Base-by-base conservation (phyloP, 2,888 invertebrate species). In the Hylaea fasciaria region DNA sequence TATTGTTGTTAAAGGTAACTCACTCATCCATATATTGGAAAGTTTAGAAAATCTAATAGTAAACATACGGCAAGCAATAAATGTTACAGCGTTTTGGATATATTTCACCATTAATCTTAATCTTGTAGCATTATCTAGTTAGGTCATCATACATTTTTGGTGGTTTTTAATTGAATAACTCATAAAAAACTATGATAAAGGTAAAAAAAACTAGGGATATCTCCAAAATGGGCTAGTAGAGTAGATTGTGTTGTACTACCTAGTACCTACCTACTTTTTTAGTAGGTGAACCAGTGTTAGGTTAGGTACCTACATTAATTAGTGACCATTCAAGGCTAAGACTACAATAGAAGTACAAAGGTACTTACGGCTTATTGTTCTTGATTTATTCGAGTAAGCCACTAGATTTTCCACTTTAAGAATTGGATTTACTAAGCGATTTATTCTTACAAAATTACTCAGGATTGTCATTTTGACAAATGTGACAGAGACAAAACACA, bases 391-490 rank as follows among this genome's bases (percentile, higher is more conserved):
- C 45, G 82, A 71, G 47, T 88, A 62, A 64, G 86, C 47, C 52
- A 83, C 57, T 39, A 83, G 62, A 71, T 71, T 81, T 61, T 86
- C 81, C 8, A 70, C 61, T 54, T 74, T 72, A 70, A 72, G 78
- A 29, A 78, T 16, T 39, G 85, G 79, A 71, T 84, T 86, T 68
- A 82, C 41, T 56, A 86, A 80, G 78, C 80, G 82, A 81, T 81
- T 83, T 69, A 86, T 69, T 77, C 78, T 84, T 66, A 82, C 65
- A 70, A 91, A 82, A 85, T 86, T 91, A 76, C 81, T 79, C 59
- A 91, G 78, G 76, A 91, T 85, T 91, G 92, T 87, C 92, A 92
- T 92, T 84, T 89, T 92, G 92, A 91, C 91, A 64, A 69, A 74
- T 73, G 70, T 71, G 87, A 86, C 88, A 89, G 87, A 80, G 83